A percentile compares a stretch with the other conserved stretches of the same genome.
These are phyloP conservation scores for Champsocephalus esox DNA, from an alignment of 2,797 vertebrate species.

Conservation along the genomic window DNA sequence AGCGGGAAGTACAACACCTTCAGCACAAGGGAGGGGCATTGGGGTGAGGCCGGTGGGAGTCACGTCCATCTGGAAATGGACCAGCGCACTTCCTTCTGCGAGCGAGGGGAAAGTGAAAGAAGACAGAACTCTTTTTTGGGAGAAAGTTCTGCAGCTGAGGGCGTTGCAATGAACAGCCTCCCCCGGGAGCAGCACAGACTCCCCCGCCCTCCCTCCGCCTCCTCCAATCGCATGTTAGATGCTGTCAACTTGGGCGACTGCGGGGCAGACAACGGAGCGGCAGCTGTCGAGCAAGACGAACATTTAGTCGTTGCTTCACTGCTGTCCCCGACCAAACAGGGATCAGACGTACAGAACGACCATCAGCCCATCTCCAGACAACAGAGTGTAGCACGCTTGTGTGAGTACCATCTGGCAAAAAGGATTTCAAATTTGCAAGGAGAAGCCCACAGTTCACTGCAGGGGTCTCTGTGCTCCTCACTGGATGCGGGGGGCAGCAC, in stretches of 20 bases:
- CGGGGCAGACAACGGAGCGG: constrained; percentile 67
- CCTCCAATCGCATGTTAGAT: constrained; percentile 76
- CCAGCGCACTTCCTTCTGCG: constrained; percentile 89
- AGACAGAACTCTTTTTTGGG: constrained; percentile 75
- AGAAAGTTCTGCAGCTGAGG: constrained; percentile 52
- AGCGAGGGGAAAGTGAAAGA: constrained; percentile 85
- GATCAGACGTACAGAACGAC: constrained; percentile 83
- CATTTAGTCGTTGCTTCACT: constrained; percentile 82
- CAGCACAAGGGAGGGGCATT: constrained; percentile 89
- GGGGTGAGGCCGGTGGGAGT: constrained; percentile 59
- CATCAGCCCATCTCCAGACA: constrained; percentile 89
- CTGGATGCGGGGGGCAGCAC: constrained; percentile 92
- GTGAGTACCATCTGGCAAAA: constrained; percentile 94
- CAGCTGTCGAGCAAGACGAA: constrained; percentile 82
- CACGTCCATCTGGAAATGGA: constrained; percentile 86
- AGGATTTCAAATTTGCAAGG: constrained; percentile 93
- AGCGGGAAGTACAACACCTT: constrained; percentile 91
- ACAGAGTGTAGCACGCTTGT: constrained; percentile 89
- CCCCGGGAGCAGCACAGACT: constrained; percentile 77
- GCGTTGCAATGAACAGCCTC: constrained; percentile 49
- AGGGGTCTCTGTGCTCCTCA: constrained; percentile 93
- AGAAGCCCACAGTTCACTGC: constrained; percentile 92
- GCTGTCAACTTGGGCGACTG: constrained; percentile 78
- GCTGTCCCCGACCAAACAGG: constrained; percentile 86
- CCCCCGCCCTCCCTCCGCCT: constrained; percentile 80